Evolutionary conservation across 2,797 vertebrate species (phyloP).

Genomic region (Oryzias sinensis): DNA sequence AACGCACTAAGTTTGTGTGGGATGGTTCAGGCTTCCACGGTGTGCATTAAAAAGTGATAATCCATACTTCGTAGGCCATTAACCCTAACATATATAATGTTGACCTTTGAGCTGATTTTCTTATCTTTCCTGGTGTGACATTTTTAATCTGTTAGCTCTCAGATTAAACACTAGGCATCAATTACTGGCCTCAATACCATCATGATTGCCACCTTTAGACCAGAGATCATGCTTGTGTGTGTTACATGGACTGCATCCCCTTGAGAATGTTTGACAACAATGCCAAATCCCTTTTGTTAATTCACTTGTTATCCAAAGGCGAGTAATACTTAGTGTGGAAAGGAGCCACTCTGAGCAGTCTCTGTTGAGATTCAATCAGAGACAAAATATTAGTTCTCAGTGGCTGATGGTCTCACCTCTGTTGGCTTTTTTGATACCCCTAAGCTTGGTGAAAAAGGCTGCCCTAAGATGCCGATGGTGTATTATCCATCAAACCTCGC

Average conservation of each 20-base stretch:
- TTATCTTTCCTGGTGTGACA: no score
- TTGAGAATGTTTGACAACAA: constrained; percentile 16
- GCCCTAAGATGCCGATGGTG: constrained; percentile 41
- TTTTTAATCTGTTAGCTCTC: no score
- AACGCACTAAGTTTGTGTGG: no score
- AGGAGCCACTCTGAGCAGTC: constrained; percentile 38
- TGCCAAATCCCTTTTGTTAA: constrained; percentile 10
- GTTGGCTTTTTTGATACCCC: constrained; percentile 43
- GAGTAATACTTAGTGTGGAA: constrained; percentile 42
- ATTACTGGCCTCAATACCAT: not conserved
- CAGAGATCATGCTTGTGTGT: constrained; percentile 12
- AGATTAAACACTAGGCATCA: no score
- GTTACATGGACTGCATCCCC: not conserved
- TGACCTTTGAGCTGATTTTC: no score
- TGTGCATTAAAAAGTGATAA: no score
- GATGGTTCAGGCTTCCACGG: no score
- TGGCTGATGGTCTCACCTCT: constrained; percentile 34
- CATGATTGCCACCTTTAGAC: not conserved
- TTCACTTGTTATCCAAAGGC: constrained; percentile 19
- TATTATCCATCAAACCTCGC: constrained; percentile 35
- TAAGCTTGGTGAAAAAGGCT: constrained; percentile 31
- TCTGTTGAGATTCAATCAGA: constrained; percentile 58
- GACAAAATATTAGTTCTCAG: constrained; percentile 22
- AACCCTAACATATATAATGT: no score
- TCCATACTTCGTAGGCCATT: no score